These are phyloP conservation scores for Eulimnadia texana DNA, from an alignment of 1,140 invertebrate species.

Conservation along the genomic window DNA sequence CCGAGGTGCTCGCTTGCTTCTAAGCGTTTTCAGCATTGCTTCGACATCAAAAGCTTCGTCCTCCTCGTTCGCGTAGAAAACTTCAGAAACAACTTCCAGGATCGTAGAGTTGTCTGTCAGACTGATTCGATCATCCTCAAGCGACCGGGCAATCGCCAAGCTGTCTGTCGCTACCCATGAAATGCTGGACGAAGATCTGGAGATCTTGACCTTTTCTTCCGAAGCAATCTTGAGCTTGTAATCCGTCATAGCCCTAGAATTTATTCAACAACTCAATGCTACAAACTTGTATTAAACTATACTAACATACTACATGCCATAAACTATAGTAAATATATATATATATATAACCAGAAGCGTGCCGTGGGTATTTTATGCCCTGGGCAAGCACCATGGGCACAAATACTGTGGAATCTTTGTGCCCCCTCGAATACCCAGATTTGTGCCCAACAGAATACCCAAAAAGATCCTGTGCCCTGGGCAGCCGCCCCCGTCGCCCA, in stretches of 20 bases:
- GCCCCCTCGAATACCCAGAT: too few species aligned
- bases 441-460: too few species aligned
- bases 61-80: conserved; percentile 1
- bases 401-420: too few species aligned
- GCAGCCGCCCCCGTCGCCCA: too few species aligned
- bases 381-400: too few species aligned
- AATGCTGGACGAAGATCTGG: neutral
- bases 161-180: neutral
- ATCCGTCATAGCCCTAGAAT: neutral
- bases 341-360: neutral
- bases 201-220: neutral
- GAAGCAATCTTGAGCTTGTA: neutral
- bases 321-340: too few species aligned
- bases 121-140: neutral
- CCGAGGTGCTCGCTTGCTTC: neutral
- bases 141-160: neutral
- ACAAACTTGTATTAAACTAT: too few species aligned
- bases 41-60: too few species aligned
- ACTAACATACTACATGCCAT: too few species aligned
- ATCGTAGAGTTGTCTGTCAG: neutral
- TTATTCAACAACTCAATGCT: neutral
- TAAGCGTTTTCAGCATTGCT: too few species aligned
- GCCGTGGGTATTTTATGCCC: too few species aligned
- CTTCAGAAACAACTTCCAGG: neutral
- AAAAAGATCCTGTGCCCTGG: too few species aligned